These are phyloP conservation scores for Astyanax mexicanus DNA, from an alignment of 2,797 vertebrate species.

Conservation along the genomic window DNA sequence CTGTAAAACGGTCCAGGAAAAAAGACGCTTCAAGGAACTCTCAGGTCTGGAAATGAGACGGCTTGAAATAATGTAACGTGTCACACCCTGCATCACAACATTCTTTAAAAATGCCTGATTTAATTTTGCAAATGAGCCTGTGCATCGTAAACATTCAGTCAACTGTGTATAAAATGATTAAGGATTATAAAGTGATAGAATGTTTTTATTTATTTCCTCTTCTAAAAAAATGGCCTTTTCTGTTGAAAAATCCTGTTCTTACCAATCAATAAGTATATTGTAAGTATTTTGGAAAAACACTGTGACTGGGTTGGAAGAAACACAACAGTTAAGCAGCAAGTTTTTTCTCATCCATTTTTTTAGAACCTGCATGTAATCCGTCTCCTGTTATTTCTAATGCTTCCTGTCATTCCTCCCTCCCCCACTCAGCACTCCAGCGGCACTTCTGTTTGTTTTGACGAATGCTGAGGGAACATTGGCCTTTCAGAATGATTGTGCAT, in stretches of 20 bases:
- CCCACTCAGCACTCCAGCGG: conserved; percentile 22
- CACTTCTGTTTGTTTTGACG: conserved; percentile 53
- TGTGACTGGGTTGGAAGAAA: neutral
- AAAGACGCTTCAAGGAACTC: conserved; percentile 79
- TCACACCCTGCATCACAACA: conserved; percentile 62
- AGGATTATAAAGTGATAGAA: too few relatives aligned
- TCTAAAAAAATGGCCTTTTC: neutral
- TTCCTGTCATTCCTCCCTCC: conserved; percentile 61
- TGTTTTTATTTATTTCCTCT: neutral
- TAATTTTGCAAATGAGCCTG: neutral
- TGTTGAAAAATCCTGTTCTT: conserved; percentile 5
- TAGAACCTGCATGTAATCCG: conserved; percentile 45
- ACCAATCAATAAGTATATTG: conserved; percentile 32
- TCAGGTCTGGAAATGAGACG: conserved; percentile 78
- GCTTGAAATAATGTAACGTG: conserved; percentile 73
- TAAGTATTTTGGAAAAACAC: conserved; percentile 23
- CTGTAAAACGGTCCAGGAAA: conserved; percentile 81
- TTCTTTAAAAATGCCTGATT: neutral
- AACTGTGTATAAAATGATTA: neutral
- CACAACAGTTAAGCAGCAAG: too few relatives aligned
- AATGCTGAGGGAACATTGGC: conserved; percentile 47
- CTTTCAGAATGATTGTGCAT: conserved; percentile 38
- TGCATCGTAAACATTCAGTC: neutral
- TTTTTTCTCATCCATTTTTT: conserved; percentile 21
- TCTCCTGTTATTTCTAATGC: conserved; percentile 60